Evolutionary conservation across 1,140 invertebrate species (phyloP).

Genomic region (Limonius californicus): DNA sequence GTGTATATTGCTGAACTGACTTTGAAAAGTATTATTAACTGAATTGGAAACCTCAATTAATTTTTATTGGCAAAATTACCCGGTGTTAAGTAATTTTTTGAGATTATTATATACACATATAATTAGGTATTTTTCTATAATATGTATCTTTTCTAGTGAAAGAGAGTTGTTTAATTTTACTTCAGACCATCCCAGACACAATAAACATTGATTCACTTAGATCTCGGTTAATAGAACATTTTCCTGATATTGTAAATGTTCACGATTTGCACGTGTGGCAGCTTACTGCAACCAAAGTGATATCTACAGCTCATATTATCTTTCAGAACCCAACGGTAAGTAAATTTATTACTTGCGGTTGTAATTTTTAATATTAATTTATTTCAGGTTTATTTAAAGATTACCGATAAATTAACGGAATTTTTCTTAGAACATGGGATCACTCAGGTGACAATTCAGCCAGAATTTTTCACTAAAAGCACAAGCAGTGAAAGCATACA

Average conservation of each 20-base stretch:
- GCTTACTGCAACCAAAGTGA: slow-evolving; percentile 64
- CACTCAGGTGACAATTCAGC: slow-evolving; percentile 72
- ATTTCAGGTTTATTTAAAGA: slow-evolving; percentile 58
- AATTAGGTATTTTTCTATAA: not conserved
- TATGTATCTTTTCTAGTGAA: slow-evolving; percentile 71
- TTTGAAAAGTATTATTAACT: too few relatives aligned
- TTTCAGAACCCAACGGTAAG: slow-evolving; percentile 60
- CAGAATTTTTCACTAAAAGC: slow-evolving; percentile 61
- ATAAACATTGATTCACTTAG: slow-evolving; percentile 69
- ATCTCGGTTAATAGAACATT: slow-evolving; percentile 60
- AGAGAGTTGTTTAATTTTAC: slow-evolving; percentile 71
- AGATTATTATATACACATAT: not conserved
- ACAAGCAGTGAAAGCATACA: slow-evolving; percentile 33
- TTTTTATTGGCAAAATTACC: not conserved
- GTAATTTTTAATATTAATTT: slow-evolving; percentile 28
- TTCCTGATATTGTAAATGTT: slow-evolving; percentile 74
- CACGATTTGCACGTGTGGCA: slow-evolving; percentile 83
- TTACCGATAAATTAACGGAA: slow-evolving; percentile 59
- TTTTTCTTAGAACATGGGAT: slow-evolving; percentile 74
- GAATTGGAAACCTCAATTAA: not conserved
- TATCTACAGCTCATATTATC: slow-evolving; percentile 71
- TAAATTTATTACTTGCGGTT: slow-evolving; percentile 11
- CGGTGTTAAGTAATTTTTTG: not conserved
- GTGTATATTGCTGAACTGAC: too few relatives aligned
- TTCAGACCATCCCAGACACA: slow-evolving; percentile 77